Percentiles rank a stretch among this genome's conserved stretches.
phyloP scores from a whole-genome alignment of 2,888 invertebrate genomes.

The Ectemnius continuus region DNA sequence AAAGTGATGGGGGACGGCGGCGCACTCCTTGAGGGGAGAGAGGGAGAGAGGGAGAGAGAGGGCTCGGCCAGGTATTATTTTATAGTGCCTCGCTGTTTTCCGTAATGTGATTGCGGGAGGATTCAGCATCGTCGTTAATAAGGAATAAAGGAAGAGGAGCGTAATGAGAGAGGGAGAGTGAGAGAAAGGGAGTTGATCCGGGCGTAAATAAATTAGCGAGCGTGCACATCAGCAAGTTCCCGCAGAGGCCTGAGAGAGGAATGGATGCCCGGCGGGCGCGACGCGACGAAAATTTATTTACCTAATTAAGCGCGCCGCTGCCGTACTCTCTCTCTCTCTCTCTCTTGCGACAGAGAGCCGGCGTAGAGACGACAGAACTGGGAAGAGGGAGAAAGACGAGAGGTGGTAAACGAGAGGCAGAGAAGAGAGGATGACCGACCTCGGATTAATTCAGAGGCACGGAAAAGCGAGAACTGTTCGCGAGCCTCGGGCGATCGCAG shows the following conservation, averaged over 20 bases:
- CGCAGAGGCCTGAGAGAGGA: slow-evolving; percentile 16
- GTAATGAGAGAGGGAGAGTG: not conserved
- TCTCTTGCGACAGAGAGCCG: slow-evolving; percentile 28
- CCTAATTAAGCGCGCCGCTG: slow-evolving; percentile 46
- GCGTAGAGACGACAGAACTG: no score
- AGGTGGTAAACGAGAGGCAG: no score
- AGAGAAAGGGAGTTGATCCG: slow-evolving; percentile 1
- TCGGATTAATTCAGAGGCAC: slow-evolving; percentile 42
- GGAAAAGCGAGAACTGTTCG: slow-evolving; percentile 18
- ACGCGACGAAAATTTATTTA: slow-evolving; percentile 55
- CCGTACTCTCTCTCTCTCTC: no score
- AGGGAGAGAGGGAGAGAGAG: no score
- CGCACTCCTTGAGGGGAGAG: no score
- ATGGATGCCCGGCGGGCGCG: slow-evolving; percentile 22
- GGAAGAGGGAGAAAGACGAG: no score
- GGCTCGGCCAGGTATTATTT: no score
- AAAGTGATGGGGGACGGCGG: not conserved
- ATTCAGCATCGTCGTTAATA: no score
- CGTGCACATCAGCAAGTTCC: slow-evolving; percentile 35
- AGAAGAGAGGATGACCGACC: slow-evolving; percentile 14
- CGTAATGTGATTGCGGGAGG: no score
- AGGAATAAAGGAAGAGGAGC: no score
- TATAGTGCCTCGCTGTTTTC: no score
- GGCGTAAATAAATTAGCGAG: slow-evolving; percentile 39
- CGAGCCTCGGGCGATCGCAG: slow-evolving; percentile 35